These are phyloP conservation scores for Lethenteron camtschaticum DNA, from an alignment of 2,113 vertebrate genomes.

Conservation along the genomic window DNA sequence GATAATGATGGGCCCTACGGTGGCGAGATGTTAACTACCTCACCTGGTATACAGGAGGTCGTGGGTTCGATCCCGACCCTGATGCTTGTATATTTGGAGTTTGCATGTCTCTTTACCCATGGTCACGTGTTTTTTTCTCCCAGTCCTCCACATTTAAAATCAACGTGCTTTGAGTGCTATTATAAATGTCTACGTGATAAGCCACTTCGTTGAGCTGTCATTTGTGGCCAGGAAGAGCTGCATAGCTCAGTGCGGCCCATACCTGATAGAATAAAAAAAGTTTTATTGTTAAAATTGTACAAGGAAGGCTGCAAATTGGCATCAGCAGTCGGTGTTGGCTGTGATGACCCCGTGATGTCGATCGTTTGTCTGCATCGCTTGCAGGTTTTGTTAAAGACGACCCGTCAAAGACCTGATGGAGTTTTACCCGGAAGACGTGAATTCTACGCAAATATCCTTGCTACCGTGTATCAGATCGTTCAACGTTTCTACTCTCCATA, in stretches of 20 bases:
- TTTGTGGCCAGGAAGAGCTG: neutral
- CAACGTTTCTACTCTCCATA: neutral
- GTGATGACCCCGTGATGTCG: neutral
- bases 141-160: too few species aligned
- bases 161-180: too few species aligned
- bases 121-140: too few species aligned
- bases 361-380: neutral
- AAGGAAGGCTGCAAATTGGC: too few species aligned
- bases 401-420: conserved; percentile 3
- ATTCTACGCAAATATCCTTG: conserved; percentile 5
- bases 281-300: neutral
- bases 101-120: too few species aligned
- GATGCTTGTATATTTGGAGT: too few species aligned
- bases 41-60: too few species aligned
- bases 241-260: neutral
- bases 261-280: neutral
- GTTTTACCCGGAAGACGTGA: conserved; percentile 1
- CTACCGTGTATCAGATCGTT: neutral
- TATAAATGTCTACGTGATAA: neutral
- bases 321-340: neutral
- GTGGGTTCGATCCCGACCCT: too few species aligned
- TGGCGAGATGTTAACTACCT: too few species aligned
- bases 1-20: too few species aligned
- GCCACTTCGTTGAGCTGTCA: neutral
- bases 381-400: conserved; percentile 2